These are phyloP conservation scores for Unio pictorum DNA, from an alignment of 2,888 invertebrate species.

Conservation along the genomic window DNA sequence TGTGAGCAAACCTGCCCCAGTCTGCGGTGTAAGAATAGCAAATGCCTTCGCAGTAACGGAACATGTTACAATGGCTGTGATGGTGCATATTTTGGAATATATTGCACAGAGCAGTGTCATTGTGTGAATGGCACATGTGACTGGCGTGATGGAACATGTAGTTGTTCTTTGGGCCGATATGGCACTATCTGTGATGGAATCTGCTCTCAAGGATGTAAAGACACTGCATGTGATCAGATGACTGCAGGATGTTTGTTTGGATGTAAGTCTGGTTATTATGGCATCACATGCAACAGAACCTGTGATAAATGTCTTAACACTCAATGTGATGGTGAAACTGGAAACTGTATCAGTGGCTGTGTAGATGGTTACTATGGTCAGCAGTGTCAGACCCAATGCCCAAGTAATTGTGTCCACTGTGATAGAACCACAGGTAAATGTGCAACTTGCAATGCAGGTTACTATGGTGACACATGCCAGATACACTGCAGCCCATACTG, in stretches of 20 bases:
- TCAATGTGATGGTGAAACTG: slow-evolving; percentile 13
- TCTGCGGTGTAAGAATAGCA: no score
- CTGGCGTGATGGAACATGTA: no score
- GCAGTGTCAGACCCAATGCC: slow-evolving; percentile 14
- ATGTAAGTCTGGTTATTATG: slow-evolving; percentile 9
- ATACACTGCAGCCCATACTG: slow-evolving; percentile 21
- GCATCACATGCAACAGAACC: slow-evolving; percentile 11
- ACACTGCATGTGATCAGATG: slow-evolving; percentile 10
- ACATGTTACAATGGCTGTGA: no score
- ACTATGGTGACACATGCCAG: slow-evolving; percentile 19
- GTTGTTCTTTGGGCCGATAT: background rate
- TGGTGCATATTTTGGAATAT: no score
- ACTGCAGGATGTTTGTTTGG: slow-evolving; percentile 6
- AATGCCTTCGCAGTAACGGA: no score
- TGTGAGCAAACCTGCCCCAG: slow-evolving; percentile 1
- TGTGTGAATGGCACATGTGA: no score
- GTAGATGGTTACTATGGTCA: slow-evolving; percentile 16
- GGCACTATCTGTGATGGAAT: slow-evolving; percentile 15
- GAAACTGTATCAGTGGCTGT: slow-evolving; percentile 13
- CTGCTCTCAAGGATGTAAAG: slow-evolving; percentile 10
- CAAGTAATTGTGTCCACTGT: slow-evolving; percentile 18
- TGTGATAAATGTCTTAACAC: slow-evolving; percentile 19
- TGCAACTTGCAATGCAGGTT: slow-evolving; percentile 14
- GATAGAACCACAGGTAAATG: slow-evolving; percentile 16
- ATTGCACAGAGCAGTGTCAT: no score